These are phyloP conservation scores for Watsonalla cultraria DNA, from an alignment of 2,888 invertebrate species.

Conservation along the genomic window DNA sequence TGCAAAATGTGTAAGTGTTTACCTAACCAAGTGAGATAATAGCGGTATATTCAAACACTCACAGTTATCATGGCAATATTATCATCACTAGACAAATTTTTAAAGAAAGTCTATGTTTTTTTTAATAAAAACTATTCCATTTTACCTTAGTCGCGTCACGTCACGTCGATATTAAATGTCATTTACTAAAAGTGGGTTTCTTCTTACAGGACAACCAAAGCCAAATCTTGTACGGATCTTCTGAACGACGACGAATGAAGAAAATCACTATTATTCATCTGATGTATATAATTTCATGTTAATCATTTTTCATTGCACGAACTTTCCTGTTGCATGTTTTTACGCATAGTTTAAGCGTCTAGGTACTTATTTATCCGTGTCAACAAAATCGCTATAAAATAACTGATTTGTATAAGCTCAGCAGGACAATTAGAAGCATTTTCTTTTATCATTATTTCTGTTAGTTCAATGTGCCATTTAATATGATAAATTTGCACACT, in stretches of 20 bases:
- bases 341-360: not conserved
- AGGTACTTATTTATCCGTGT: constrained; percentile 4
- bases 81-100: no score
- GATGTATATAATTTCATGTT: no score
- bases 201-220: constrained; percentile 82
- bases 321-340: not conserved
- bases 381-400: not conserved
- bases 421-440: no score
- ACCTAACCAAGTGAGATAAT: not conserved
- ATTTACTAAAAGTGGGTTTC: constrained; percentile 6
- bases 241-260: constrained; percentile 79
- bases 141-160: no score
- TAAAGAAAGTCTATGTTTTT: no score
- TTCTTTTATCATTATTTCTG: not conserved
- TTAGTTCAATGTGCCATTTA: constrained; percentile 27
- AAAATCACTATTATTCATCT: constrained; percentile 1
- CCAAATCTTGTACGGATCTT: constrained; percentile 86
- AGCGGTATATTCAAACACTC: no score
- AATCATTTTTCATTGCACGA: not conserved
- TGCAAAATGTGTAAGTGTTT: not conserved
- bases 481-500: constrained; percentile 30
- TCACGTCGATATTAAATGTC: no score
- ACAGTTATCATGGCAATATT: no score
- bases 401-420: not conserved
- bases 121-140: no score